Conservation (phyloP, 2,113 vertebrate species). For the Steatornis caripensis region DNA sequence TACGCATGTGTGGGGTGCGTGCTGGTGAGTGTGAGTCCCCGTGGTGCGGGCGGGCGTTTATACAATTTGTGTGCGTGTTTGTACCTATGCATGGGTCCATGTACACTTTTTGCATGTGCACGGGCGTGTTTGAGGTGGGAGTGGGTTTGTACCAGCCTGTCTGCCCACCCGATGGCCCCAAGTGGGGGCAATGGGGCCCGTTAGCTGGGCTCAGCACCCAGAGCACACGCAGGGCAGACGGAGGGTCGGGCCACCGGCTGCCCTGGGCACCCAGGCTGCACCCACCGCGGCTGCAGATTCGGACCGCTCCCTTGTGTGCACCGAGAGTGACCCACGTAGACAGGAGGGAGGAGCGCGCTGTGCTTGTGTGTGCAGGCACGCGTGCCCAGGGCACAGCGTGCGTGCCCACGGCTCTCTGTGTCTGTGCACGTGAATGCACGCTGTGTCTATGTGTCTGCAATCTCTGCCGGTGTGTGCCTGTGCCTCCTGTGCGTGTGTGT, state of each 20-base stretch:
- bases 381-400: background rate
- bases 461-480: background rate
- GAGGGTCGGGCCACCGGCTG: background rate
- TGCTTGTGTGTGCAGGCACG: background rate
- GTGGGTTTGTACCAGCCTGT: too few relatives aligned
- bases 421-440: too few relatives aligned
- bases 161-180: background rate
- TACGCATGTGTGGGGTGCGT: background rate
- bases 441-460: background rate
- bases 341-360: fast-evolving
- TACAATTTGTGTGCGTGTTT: background rate
- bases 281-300: fast-evolving
- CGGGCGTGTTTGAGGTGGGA: background rate
- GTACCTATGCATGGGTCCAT: fast-evolving
- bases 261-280: background rate
- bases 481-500: too few relatives aligned
- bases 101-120: background rate
- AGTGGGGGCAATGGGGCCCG: background rate
- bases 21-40: fast-evolving
- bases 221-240: fast-evolving
- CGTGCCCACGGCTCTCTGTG: too few relatives aligned
- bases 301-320: fast-evolving
- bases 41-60: fast-evolving
- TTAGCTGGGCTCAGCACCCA: background rate
- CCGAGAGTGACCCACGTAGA: background rate